Base-by-base conservation (phyloP, 2,888 invertebrate genomes). In the Agrotis ipsilon region DNA sequence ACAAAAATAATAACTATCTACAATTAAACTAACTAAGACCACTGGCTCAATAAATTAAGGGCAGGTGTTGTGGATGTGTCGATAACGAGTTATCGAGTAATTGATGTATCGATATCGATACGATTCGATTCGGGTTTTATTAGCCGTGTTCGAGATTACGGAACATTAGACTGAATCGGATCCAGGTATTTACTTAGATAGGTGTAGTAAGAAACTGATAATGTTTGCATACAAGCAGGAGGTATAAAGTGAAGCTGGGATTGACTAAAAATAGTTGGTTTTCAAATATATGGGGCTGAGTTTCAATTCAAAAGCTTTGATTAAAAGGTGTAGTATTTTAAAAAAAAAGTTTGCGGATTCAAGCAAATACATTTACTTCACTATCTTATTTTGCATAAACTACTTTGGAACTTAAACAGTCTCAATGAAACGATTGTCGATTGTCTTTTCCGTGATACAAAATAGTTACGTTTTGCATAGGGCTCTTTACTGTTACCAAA, bases 41-140 rank as follows among this genome's bases (percentile, higher is more conserved):
- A 57, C 54, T 67, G 81, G 65, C 70, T 59, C 63, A 69, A 78
- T 85, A 80, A 83, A 81, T 11, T 76, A 66, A 61, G 45, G 70
- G 83, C 91, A 91, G 90, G 90, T 91, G 90, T 87, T 90, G 84
- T 88, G 86, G 88, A 91, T 86, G 87, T 90, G 86, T 88, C 89
- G 90, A 90, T 90, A 86, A 84, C 87, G 11, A 19, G 88, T 86
- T 90, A 91, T 90, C 91, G 86, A 88, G 85, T 86, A 89, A 91
- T 88, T 86, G 90, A 91, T 89, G 86, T 80, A 70, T 86, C 68
- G 81, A 79, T 84, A 83, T 85, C 86, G 84, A 81, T 81, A 72
- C 81, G 81, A 83, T 86, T 84, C 89, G 88, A 88, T 85, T 86
- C 82, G 85, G 78, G 78, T 70, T 89, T 88, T 88, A 88, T 87